Evolutionary conservation across 2,113 vertebrate species (phyloP).

Genomic region (Strigops habroptila): DNA sequence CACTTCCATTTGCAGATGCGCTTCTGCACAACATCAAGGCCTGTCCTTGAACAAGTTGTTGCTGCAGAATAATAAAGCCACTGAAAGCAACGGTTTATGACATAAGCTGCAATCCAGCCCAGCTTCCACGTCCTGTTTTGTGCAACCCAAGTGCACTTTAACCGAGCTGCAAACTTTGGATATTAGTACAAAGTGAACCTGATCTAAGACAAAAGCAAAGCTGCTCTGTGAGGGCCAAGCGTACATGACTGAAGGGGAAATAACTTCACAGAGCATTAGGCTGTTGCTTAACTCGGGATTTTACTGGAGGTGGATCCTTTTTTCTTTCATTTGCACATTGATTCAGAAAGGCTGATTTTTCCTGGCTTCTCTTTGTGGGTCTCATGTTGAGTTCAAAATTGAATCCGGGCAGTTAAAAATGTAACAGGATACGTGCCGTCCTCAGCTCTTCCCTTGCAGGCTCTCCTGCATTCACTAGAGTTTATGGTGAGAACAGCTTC

Average conservation of each 20-base stretch:
- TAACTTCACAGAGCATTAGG: not conserved
- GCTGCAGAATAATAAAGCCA: not conserved
- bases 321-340: not conserved
- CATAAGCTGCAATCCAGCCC: not conserved
- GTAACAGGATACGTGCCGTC: not conserved
- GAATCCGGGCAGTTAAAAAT: not conserved
- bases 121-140: not conserved
- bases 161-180: not conserved
- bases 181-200: not conserved
- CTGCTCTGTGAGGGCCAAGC: not conserved
- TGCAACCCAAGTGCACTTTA: not conserved
- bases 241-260: not conserved
- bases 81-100: not conserved
- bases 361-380: not conserved
- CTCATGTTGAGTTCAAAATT: not conserved
- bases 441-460: slow-evolving; percentile 2
- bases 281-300: slow-evolving; percentile 27
- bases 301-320: not conserved
- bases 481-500: not conserved
- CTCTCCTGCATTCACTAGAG: not conserved
- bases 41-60: not conserved
- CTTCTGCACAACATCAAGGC: not conserved
- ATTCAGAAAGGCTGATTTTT: not conserved
- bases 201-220: not conserved
- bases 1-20: not conserved